Base-by-base conservation (phyloP, 2,797 vertebrate genomes). In the Malacoraja senta region DNA sequence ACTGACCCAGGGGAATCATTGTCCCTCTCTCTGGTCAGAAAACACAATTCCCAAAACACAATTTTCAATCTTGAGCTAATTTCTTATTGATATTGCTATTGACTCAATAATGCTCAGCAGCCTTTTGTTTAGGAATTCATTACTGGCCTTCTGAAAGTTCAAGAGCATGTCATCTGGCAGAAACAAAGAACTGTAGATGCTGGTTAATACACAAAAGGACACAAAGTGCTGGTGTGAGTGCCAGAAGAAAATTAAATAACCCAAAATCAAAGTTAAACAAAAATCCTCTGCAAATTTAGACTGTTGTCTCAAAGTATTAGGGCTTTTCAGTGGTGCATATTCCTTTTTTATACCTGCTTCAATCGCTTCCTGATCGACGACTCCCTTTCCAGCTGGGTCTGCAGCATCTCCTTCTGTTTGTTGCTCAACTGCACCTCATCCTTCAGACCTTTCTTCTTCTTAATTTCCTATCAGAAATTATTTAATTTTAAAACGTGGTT, bases 381-480 rank as follows among this genome's bases (percentile, higher is more conserved):
- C 94, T 99, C 99, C 94, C 97, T 98, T 93, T 99, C 98, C 94
- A 98, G 95, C 96, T 99, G 98, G 44, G 95, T 96, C 53, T 98
- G 97, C 94, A 99, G 95, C 97, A 99, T 97, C 95, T 99, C 99
- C 95, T 98, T 99, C 95, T 99, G 99, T 94, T 99, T 99, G 95
- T 96, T 98, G 0, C 97, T 98, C 21, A 99, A 96, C 94, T 99
- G 98, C 77, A 99, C 95, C 94, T 99, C 98, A 72, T 99, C 98
- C 95, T 98, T 99, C 94, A 99, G 98, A 80, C 99, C 99, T 93
- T 98, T 99, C 95, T 99, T 99, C 97, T 97, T 99, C 94, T 98
- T 99, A 65, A 99, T 96, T 95, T 99, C 99, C 99, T 99, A 79
- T 93, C 94, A 93, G 61, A 93, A 68, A 94, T 0, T 0, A 24